A percentile compares a stretch with the other conserved stretches of the same genome.
Evolutionary conservation across 2,888 invertebrate species (phyloP).

Genomic region (Eupithecia dodoneata): DNA sequence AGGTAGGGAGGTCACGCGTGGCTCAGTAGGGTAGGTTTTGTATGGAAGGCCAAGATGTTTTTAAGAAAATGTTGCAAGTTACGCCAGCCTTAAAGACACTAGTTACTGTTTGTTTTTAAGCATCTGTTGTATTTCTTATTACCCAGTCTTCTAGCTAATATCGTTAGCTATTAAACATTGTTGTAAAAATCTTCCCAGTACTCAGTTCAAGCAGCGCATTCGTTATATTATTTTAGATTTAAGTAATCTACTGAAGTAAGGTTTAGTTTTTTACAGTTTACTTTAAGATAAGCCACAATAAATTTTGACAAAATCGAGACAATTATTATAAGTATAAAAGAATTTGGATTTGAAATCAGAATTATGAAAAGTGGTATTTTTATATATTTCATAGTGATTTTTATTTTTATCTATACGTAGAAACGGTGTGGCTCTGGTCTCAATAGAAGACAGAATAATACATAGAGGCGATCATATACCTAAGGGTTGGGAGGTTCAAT

Average conservation of each 20-base stretch:
- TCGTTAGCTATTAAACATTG: conserved; percentile 10
- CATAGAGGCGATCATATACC: neutral
- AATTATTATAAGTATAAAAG: conserved; percentile 63
- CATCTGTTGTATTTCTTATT: conserved; percentile 19
- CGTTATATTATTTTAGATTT: conserved; percentile 54
- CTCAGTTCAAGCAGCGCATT: conserved; percentile 55
- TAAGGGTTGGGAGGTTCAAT: neutral
- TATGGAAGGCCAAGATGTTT: conserved; percentile 72
- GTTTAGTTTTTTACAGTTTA: conserved; percentile 47
- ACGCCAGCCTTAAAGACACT: conserved; percentile 53
- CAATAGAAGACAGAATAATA: neutral
- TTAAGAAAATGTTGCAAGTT: conserved; percentile 58
- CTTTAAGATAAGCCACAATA: conserved; percentile 55
- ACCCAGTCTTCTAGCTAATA: conserved; percentile 17
- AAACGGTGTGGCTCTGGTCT: conserved; percentile 36
- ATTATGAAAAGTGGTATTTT: conserved; percentile 75
- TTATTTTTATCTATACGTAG: conserved; percentile 61
- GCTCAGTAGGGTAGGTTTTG: conserved; percentile 75
- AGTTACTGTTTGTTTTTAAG: conserved; percentile 30
- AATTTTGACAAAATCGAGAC: conserved; percentile 59
- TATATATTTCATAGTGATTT: conserved; percentile 71
- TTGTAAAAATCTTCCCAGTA: conserved; percentile 26
- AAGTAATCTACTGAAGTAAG: conserved; percentile 55
- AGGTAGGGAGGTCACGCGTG: conserved; percentile 65
- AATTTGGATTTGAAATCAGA: conserved; percentile 74